These are phyloP conservation scores for Callopanchax toddi DNA, from an alignment of 2,113 vertebrate genomes.

Conservation along the genomic window DNA sequence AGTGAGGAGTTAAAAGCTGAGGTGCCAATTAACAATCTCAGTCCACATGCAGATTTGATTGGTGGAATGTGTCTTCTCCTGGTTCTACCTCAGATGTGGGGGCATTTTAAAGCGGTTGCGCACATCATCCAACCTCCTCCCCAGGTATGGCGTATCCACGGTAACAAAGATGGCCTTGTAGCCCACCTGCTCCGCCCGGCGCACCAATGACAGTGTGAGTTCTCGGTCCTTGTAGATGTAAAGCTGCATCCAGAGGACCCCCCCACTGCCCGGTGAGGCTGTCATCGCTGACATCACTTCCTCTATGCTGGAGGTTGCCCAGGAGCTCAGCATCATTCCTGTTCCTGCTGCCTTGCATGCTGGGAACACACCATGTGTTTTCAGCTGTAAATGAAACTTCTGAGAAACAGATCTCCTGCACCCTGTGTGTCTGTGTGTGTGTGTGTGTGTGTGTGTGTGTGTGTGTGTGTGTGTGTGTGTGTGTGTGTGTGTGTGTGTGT, in stretches of 20 bases:
- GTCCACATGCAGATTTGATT: background rate
- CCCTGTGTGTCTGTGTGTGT: no score
- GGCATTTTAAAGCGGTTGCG: slow-evolving; percentile 93
- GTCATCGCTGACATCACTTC: slow-evolving; percentile 82
- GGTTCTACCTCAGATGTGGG: slow-evolving; percentile 87
- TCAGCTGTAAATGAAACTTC: no score
- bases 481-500: slow-evolving; percentile 7
- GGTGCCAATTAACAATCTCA: background rate
- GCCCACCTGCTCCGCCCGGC: slow-evolving; percentile 84
- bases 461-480: background rate
- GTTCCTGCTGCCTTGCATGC: slow-evolving; percentile 86
- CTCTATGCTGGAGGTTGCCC: slow-evolving; percentile 94
- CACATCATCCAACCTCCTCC: slow-evolving; percentile 86
- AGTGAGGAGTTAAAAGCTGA: background rate
- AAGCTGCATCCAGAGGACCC: slow-evolving; percentile 87
- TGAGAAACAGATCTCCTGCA: no score
- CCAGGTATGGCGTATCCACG: slow-evolving; percentile 91
- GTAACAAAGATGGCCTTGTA: slow-evolving; percentile 93
- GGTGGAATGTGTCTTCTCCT: background rate
- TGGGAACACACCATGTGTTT: slow-evolving; percentile 54
- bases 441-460: slow-evolving; percentile 5
- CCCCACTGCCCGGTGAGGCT: slow-evolving; percentile 23
- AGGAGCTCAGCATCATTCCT: slow-evolving; percentile 97
- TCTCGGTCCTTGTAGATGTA: slow-evolving; percentile 92
- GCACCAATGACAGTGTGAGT: slow-evolving; percentile 86